Evolutionary conservation across 2,888 invertebrate genomes (phyloP), one percentile per base, ranked within the genome.

Genomic region (Endotricha flammealis): DNA sequence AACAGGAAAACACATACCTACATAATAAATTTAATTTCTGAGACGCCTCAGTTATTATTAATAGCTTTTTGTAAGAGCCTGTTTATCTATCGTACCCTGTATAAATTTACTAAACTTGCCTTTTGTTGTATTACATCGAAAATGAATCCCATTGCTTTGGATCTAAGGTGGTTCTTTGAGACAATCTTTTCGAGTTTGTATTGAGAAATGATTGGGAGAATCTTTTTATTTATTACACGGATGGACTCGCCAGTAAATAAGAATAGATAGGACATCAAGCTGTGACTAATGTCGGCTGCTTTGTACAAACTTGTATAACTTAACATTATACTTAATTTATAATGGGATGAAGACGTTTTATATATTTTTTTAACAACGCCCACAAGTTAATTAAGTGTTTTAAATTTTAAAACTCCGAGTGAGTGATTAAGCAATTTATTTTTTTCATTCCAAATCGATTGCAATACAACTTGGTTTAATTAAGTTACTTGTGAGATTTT

Each of bases 241-340:
- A 62, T 63, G 66, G 57, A 67, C 62, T 58, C 57, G 52, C 48
- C 57, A 49, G 64, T 72, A 71, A 70, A 71, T 70, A 73, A 64
- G 64, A 66, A 73, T 73, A 68, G 72, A 71, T 70, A 68, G 61
- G 69, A 51, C 55, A 54, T 61, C 85, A 71, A 48, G 82, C 83
- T 82, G 83, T 79, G 83, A 81, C 73, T 75, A 80, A 80, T 73
- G 66, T 56, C 32, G 29, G 50, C 51, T 64, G 61, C 67, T 66
- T 67, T 60, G 60, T 69, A 64, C 50, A 61, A 59, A 49, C 62
- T 59, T 64, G 63, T 64, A 68, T 75, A 69, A 65, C 48, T 69
- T 68, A 72, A 69, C 68, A 70, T 80, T 78, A 77, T 51, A 57
- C 71, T 61, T 64, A 74, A 81, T 79, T 81, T 82, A 80, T 75